Evolutionary conservation across 37 sponge, comb jelly and placozoan species (phyloP).

Genomic region (Haliclona indistincta): DNA sequence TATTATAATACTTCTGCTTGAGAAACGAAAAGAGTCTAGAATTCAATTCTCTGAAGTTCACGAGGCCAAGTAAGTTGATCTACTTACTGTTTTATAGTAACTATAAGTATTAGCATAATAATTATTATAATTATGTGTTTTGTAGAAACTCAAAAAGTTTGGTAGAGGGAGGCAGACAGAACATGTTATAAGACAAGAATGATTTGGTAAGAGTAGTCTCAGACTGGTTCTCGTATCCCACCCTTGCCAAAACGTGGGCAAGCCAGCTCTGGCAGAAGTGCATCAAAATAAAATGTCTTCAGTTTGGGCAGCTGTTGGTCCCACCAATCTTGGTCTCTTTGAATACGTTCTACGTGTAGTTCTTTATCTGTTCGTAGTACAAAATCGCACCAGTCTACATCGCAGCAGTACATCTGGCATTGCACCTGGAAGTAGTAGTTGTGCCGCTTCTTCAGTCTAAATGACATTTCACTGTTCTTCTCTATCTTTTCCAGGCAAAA

Average conservation of each 20-base stretch:
- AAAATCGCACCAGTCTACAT: slow-evolving; percentile 51
- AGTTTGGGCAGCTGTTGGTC: slow-evolving; percentile 30
- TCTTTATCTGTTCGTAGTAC: slow-evolving; percentile 41
- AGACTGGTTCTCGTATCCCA: slow-evolving; percentile 2
- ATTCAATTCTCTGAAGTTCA: too few species aligned
- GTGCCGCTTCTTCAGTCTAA: slow-evolving; percentile 25
- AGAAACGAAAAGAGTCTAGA: too few species aligned
- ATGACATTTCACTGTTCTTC: neutral
- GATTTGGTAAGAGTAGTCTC: too few species aligned
- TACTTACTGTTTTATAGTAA: too few species aligned
- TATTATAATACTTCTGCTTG: too few species aligned
- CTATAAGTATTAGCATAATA: too few species aligned
- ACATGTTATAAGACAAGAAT: too few species aligned
- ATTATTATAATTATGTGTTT: too few species aligned
- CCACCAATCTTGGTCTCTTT: slow-evolving; percentile 27
- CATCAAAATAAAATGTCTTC: slow-evolving; percentile 25
- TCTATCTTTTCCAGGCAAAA: neutral
- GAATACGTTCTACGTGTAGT: slow-evolving; percentile 42
- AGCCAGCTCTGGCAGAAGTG: slow-evolving; percentile 46
- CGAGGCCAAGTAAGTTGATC: too few species aligned
- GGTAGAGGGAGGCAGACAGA: too few species aligned
- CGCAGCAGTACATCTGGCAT: slow-evolving; percentile 29
- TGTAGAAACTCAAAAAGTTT: too few species aligned
- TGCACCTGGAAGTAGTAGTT: slow-evolving; percentile 48
- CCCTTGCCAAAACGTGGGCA: slow-evolving; percentile 18